These are phyloP conservation scores for Spilogale gracilis DNA, from an alignment of 2,113 vertebrate genomes.

Conservation along the genomic window DNA sequence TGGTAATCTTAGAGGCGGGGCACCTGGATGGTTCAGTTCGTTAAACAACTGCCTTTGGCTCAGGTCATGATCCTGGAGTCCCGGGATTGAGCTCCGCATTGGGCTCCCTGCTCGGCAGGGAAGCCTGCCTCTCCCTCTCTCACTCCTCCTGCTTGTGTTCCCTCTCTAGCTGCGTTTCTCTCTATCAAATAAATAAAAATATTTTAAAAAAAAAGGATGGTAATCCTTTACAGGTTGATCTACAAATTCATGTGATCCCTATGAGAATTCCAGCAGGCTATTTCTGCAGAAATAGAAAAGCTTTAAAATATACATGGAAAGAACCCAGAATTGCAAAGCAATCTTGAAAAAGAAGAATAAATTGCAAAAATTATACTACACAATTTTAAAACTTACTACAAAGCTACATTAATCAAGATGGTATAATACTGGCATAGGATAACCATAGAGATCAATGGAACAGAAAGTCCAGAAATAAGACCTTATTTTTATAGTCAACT, in stretches of 20 bases:
- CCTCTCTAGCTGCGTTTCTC: too few relatives aligned
- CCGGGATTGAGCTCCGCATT: too few relatives aligned
- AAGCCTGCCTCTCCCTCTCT: too few relatives aligned
- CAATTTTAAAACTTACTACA: slow-evolving; percentile 33
- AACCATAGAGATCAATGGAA: not conserved
- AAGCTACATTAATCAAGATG: not conserved
- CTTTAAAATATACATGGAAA: slow-evolving; percentile 3
- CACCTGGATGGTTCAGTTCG: too few relatives aligned
- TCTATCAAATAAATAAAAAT: too few relatives aligned
- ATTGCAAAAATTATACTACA: not conserved
- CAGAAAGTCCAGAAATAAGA: slow-evolving; percentile 52
- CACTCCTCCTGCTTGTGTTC: too few relatives aligned
- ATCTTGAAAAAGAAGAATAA: slow-evolving; percentile 44
- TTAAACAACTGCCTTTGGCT: too few relatives aligned
- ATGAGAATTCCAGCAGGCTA: slow-evolving; percentile 15
- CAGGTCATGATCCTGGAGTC: too few relatives aligned
- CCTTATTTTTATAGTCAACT: not conserved
- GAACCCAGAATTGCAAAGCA: slow-evolving; percentile 19
- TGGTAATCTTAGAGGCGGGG: too few relatives aligned
- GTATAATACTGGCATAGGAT: not conserved
- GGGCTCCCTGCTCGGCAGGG: too few relatives aligned
- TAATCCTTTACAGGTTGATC: not conserved
- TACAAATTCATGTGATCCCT: not conserved
- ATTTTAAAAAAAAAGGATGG: not conserved
- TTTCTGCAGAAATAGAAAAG: slow-evolving; percentile 55